Evolutionary conservation across 92 coral and sea anemone species (phyloP).

Genomic region (Palythoa grandiflora): DNA sequence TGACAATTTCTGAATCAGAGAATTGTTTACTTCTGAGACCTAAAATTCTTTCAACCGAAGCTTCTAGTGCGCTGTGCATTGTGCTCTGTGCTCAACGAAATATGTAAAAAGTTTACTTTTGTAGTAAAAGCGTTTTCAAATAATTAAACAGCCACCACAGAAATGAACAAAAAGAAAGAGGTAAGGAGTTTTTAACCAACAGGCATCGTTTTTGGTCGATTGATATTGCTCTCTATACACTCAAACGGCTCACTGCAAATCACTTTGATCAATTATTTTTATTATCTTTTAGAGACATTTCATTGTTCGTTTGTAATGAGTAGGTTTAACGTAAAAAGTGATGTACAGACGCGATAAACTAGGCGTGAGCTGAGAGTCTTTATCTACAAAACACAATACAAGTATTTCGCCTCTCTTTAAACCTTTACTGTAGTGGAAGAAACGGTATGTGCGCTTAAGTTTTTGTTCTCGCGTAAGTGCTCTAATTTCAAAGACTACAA

Average conservation of each 20-base stretch:
- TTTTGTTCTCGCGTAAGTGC: not conserved
- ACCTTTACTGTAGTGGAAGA: not conserved
- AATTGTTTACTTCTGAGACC: not conserved
- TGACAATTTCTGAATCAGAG: not conserved
- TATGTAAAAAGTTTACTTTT: not conserved
- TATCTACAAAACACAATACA: conserved; percentile 18
- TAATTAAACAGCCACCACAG: not conserved
- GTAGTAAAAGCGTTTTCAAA: not conserved
- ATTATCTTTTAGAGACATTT: not conserved
- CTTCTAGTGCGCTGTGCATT: not conserved
- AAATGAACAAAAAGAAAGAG: conserved; percentile 40
- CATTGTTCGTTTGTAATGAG: not conserved
- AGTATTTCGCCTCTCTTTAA: not conserved
- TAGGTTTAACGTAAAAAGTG: not conserved
- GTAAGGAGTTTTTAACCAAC: not conserved
- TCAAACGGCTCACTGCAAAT: not conserved
- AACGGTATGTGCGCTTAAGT: not conserved
- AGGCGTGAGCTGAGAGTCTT: not conserved
- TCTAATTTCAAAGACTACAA: not conserved
- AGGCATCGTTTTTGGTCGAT: not conserved
- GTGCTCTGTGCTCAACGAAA: not conserved
- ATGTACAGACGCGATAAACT: not conserved
- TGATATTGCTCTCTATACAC: not conserved
- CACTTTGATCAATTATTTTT: not conserved
- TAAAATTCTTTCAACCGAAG: not conserved